phyloP scores from a whole-genome alignment of 2,113 vertebrate species.

The Pandion haliaetus region DNA sequence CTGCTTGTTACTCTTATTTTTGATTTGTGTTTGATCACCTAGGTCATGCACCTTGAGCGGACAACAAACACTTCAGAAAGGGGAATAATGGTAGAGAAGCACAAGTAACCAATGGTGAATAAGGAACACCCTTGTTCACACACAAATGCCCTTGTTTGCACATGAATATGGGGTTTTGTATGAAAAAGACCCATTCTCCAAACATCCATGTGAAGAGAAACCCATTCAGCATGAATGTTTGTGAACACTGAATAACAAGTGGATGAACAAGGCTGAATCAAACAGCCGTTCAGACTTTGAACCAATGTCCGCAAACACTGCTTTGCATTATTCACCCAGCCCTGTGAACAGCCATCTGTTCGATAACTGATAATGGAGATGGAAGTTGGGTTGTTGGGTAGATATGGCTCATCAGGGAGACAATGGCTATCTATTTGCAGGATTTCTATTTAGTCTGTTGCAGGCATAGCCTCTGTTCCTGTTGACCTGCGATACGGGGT shows the following conservation, averaged over 20 bases:
- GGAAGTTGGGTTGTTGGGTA: constrained; percentile 55
- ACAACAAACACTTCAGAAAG: constrained; percentile 35
- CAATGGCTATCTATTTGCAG: constrained; percentile 31
- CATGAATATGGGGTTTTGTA: constrained; percentile 60
- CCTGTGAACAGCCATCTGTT: constrained; percentile 64
- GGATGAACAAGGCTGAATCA: constrained; percentile 62
- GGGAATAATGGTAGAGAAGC: constrained; percentile 35
- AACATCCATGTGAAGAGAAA: constrained; percentile 66
- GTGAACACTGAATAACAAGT: constrained; percentile 64
- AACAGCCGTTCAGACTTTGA: constrained; percentile 66
- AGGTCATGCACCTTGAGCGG: constrained; percentile 45
- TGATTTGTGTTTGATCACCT: constrained; percentile 47
- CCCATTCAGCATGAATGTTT: constrained; percentile 57
- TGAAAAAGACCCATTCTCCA: constrained; percentile 63
- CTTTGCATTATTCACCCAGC: constrained; percentile 55
- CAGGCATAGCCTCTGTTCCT: background rate
- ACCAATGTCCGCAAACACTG: constrained; percentile 50
- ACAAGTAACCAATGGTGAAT: constrained; percentile 41
- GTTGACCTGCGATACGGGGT: background rate
- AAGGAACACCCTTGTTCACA: constrained; percentile 51
- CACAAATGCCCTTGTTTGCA: constrained; percentile 64
- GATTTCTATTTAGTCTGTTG: constrained; percentile 8
- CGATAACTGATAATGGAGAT: constrained; percentile 63
- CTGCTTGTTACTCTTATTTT: constrained; percentile 43
- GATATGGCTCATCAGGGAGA: constrained; percentile 56